Evolutionary conservation across 2,888 invertebrate genomes (phyloP).

Genomic region (Phyto melanocephala): DNA sequence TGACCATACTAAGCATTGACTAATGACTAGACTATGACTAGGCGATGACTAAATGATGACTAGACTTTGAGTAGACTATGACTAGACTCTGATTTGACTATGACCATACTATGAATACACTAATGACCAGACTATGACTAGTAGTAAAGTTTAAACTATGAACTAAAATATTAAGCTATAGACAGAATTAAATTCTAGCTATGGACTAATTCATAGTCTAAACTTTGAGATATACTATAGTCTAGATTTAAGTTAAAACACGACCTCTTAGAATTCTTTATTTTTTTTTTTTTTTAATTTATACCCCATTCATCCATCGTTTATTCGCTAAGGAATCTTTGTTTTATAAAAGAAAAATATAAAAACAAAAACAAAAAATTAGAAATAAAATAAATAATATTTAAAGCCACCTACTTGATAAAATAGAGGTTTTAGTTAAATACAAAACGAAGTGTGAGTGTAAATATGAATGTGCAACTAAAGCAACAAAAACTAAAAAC

Average conservation of each 20-base stretch:
- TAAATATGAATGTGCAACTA: constrained; percentile 1
- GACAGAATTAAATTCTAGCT: no score
- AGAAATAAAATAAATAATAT: not conserved
- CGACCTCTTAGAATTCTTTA: no score
- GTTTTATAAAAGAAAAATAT: not conserved
- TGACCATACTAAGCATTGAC: not conserved
- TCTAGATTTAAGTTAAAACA: no score
- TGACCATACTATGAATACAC: not conserved
- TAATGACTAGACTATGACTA: not conserved
- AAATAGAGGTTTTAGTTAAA: constrained; percentile 9
- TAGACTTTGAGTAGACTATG: not conserved
- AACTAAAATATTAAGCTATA: no score
- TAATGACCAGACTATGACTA: not conserved
- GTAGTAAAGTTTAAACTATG: no score
- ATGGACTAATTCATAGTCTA: no score
- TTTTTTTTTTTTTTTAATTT: not conserved
- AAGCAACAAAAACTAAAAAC: not conserved
- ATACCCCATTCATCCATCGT: not conserved
- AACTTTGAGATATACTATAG: no score
- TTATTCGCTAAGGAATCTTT: not conserved
- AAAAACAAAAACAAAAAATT: not conserved
- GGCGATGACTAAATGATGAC: not conserved
- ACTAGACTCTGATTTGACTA: not conserved
- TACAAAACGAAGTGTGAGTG: not conserved
- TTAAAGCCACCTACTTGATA: constrained; percentile 34